Base-by-base conservation (phyloP, 2,888 invertebrate species). In the Chironomus tentans region DNA sequence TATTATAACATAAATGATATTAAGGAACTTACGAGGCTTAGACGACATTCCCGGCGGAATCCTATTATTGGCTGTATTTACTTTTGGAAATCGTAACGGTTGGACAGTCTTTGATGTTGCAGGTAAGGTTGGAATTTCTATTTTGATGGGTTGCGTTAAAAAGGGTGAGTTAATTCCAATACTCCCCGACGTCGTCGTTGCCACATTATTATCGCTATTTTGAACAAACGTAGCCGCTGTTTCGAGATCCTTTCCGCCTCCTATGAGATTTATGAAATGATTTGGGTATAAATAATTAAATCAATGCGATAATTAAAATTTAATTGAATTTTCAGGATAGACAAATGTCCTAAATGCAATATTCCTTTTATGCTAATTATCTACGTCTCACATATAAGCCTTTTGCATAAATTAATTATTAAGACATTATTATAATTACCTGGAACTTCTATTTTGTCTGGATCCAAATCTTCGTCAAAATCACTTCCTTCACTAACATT, bases 381-480 rank as follows among this genome's bases (percentile, higher is more conserved):
- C 13, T 24, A 65, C 21, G 65, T 24, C 12, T 21, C 13, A 5
- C 21, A 65, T 24, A 24, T 2, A 65, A 0, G 4, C 2, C 21
- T 22, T 18, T 21, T 65, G 21, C 24, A 46, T n/a, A 69, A 28
- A 28, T 38, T 15, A 69, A 28, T 69, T 69, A 46, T 28, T 5
- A 69, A 69, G n/a, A 46, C 7, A 4, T 65, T 24, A 12, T 65
- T 81, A 83, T n/a, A n/a, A n/a, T 84, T 84, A 92, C 94, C 94
- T 82, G 94, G 94, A 68, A 95, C 94, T 88, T 94, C 93, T 84
- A 94, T 91, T 85, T 92, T 93, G 83, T 95, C 95, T 77, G 95
- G 95, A 87, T 95, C 95, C 80, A 93, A 94, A 83, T 93, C 93
- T 80, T 93, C 93, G 82, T 92, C 93, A 81, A 93, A 93, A 82